Evolutionary conservation across 2,113 vertebrate species (phyloP).

Genomic region (Pterocles gutturalis): DNA sequence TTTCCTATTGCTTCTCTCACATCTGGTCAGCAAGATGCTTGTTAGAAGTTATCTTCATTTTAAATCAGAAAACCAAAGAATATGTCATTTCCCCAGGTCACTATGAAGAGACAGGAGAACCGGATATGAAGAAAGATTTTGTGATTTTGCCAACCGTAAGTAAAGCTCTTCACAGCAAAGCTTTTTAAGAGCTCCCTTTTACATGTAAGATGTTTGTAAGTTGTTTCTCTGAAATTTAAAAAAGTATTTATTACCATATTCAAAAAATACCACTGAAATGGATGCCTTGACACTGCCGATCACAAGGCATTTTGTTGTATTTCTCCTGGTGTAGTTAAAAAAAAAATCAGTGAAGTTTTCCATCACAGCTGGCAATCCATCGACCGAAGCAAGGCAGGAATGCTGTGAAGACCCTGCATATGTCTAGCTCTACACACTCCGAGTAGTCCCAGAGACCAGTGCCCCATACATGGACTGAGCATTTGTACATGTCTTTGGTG

Average conservation of each 20-base stretch:
- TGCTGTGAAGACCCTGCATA: not conserved
- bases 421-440: not conserved
- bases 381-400: not conserved
- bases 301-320: not conserved
- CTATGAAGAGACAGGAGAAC: not conserved
- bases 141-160: not conserved
- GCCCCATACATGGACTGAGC: accelerated
- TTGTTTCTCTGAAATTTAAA: not conserved
- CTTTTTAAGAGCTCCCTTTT: not conserved
- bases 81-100: not conserved
- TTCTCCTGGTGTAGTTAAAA: not conserved
- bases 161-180: not conserved
- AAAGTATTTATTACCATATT: not conserved
- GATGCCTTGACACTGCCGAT: not conserved
- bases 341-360: not conserved
- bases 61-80: not conserved
- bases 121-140: not conserved
- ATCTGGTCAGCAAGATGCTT: not conserved
- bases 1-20: not conserved
- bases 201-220: not conserved
- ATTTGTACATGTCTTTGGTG: not conserved
- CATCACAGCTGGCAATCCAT: not conserved
- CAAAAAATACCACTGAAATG: not conserved
- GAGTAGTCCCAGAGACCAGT: not conserved
- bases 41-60: not conserved